Evolutionary conservation across 2,797 vertebrate genomes (phyloP).

Genomic region (Numenius phaeopus): DNA sequence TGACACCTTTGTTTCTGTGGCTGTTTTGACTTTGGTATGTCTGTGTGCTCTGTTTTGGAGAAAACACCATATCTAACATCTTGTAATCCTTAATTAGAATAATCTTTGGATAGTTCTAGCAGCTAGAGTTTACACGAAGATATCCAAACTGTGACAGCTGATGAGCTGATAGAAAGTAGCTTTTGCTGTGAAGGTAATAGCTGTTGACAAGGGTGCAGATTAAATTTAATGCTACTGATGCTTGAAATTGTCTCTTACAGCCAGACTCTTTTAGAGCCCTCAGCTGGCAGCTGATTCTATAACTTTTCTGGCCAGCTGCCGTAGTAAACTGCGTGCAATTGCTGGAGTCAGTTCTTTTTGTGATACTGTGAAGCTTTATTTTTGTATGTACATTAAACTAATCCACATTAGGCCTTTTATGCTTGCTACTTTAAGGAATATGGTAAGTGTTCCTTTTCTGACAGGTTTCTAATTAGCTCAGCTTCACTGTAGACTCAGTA

Average conservation of each 20-base stretch:
- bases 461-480: background rate
- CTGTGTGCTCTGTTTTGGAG: background rate
- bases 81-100: conserved; percentile 6
- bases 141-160: background rate
- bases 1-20: background rate
- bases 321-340: background rate
- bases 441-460: background rate
- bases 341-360: background rate
- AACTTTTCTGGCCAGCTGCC: background rate
- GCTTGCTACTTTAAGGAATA: background rate
- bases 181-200: background rate
- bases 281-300: background rate
- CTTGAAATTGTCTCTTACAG: background rate
- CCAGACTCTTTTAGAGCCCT: background rate
- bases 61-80: background rate
- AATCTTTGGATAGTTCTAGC: background rate
- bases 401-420: background rate
- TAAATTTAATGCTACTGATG: background rate
- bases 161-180: background rate
- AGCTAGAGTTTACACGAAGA: background rate
- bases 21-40: background rate
- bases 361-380: background rate
- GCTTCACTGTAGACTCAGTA: background rate
- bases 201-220: background rate
- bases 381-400: background rate